These are phyloP conservation scores for Scolopax rusticola DNA, from an alignment of 2,797 vertebrate species.

Conservation along the genomic window DNA sequence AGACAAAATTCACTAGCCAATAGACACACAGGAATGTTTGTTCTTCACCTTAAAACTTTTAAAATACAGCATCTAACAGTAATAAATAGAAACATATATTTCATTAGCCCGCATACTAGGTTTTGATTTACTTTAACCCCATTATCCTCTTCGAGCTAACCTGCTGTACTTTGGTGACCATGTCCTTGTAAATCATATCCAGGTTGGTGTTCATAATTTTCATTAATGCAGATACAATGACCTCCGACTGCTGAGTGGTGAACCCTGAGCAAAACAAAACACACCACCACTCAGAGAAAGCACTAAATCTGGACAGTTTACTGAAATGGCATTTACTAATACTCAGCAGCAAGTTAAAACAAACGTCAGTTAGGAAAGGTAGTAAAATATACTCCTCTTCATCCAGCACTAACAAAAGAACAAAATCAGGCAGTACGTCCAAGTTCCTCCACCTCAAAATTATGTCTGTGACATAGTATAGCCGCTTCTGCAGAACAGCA, in stretches of 20 bases:
- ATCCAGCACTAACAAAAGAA: not conserved
- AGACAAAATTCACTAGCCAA: not conserved
- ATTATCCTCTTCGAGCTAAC: slow-evolving; percentile 69
- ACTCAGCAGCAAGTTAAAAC: not conserved
- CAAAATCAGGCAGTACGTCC: not conserved
- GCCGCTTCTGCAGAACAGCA: not conserved
- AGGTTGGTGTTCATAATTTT: slow-evolving; percentile 89
- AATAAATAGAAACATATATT: not conserved
- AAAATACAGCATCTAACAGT: not conserved
- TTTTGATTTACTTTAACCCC: not conserved
- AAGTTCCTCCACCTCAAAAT: not conserved
- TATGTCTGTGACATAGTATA: not conserved
- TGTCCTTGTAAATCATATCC: slow-evolving; percentile 90
- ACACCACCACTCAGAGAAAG: not conserved
- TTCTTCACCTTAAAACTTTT: not conserved
- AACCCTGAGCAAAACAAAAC: slow-evolving; percentile 83
- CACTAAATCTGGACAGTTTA: not conserved
- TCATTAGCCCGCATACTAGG: not conserved
- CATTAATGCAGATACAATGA: slow-evolving; percentile 86
- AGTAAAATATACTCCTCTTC: not conserved
- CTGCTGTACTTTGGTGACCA: slow-evolving; percentile 96
- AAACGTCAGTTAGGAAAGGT: not conserved
- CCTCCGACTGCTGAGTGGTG: slow-evolving; percentile 88
- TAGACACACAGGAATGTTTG: not conserved
- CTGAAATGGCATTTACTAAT: not conserved